Evolutionary conservation across 2,888 invertebrate genomes (phyloP).

Genomic region (Ectropis crepuscularia): DNA sequence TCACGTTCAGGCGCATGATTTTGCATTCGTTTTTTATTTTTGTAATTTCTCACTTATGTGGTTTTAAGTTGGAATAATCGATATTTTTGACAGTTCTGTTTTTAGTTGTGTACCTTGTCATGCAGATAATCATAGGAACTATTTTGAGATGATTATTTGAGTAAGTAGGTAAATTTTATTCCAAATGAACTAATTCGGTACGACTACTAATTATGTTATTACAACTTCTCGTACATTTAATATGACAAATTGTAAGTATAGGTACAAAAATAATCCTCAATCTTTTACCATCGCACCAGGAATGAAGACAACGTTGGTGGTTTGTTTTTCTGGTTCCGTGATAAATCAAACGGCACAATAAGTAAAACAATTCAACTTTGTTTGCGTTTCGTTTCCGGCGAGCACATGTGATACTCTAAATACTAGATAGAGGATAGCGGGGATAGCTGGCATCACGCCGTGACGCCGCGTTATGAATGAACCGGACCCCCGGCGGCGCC

Average conservation of each 20-base stretch:
- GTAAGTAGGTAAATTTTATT: too few species aligned
- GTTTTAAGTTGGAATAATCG: too few species aligned
- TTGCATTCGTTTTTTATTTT: constrained; percentile 30
- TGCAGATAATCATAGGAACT: too few species aligned
- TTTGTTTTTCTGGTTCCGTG: constrained; percentile 50
- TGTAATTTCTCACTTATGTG: background rate
- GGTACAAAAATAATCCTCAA: background rate
- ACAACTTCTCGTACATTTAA: too few species aligned
- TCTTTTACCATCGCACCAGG: constrained; percentile 29
- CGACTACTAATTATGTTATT: too few species aligned
- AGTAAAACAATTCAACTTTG: constrained; percentile 69
- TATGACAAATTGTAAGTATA: too few species aligned
- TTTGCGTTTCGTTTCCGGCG: constrained; percentile 72
- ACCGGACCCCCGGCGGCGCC: constrained; percentile 65
- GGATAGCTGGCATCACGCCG: constrained; percentile 64
- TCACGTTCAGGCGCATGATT: constrained; percentile 37
- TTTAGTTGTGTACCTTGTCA: too few species aligned
- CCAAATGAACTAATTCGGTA: too few species aligned
- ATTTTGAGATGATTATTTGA: too few species aligned
- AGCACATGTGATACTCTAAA: constrained; percentile 63
- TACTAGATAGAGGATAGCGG: constrained; percentile 40
- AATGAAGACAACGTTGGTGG: constrained; percentile 66
- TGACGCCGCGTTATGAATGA: constrained; percentile 80
- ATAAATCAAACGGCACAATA: constrained; percentile 60
- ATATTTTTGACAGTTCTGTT: too few species aligned